Evolutionary conservation across 2,113 vertebrate genomes (phyloP).

Genomic region (Myiagra hebetior): DNA sequence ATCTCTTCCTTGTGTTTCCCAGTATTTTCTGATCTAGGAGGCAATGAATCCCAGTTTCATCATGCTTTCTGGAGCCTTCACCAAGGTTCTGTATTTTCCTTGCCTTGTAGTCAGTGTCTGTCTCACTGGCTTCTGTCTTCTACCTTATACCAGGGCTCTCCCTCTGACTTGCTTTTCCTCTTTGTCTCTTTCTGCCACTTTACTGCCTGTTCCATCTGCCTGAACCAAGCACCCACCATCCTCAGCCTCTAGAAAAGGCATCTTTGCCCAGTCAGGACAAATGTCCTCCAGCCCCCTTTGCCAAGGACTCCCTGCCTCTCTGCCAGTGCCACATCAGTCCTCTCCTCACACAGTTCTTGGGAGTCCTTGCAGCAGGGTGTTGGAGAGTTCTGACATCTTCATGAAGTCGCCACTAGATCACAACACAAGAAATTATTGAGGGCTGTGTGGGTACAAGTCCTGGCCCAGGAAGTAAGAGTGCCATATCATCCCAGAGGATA

Average conservation of each 20-base stretch:
- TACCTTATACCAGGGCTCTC: not conserved
- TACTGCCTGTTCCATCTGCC: not conserved
- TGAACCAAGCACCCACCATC: not conserved
- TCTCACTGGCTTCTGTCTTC: not conserved
- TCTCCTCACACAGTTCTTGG: not conserved
- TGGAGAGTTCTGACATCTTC: not conserved
- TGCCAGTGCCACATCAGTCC: not conserved
- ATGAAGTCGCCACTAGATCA: not conserved
- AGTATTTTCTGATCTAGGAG: not conserved
- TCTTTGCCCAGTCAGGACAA: not conserved
- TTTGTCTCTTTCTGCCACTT: not conserved
- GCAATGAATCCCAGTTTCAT: not conserved
- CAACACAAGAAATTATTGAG: not conserved
- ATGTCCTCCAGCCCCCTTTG: not conserved
- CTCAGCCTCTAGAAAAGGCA: not conserved
- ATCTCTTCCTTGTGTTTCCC: not conserved
- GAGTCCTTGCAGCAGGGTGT: not conserved
- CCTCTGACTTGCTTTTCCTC: not conserved
- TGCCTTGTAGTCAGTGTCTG: not conserved
- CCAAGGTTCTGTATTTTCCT: not conserved
- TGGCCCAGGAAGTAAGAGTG: rapidly evolving
- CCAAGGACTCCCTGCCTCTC: not conserved
- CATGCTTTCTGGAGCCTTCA: not conserved
- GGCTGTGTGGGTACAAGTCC: not conserved
- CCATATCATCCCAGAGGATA: not conserved